These are phyloP conservation scores for Rhagoletis pomonella DNA, from an alignment of 1,140 invertebrate genomes.

Conservation along the genomic window DNA sequence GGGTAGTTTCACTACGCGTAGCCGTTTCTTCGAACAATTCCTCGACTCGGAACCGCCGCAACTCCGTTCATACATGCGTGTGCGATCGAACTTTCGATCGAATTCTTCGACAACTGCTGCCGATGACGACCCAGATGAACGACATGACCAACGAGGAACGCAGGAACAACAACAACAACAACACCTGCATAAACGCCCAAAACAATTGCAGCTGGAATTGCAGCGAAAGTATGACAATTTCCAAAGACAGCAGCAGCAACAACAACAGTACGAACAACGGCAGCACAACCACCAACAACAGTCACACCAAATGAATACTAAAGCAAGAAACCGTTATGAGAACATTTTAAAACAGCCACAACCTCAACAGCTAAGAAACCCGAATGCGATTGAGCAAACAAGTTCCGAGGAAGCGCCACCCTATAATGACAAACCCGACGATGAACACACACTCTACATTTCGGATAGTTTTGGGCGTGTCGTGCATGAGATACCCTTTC, in stretches of 20 bases:
- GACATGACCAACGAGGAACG: not conserved
- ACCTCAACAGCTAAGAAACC: not conserved
- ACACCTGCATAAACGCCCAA: not conserved
- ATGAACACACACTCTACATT: slow-evolving; percentile 48
- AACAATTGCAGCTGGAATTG: slow-evolving; percentile 3
- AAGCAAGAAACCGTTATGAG: not conserved
- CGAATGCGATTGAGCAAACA: not conserved
- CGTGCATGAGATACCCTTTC: slow-evolving; percentile 50
- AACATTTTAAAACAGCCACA: not conserved
- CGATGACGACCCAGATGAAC: slow-evolving; percentile 7
- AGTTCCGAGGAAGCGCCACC: not conserved
- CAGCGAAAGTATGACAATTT: slow-evolving; percentile 5
- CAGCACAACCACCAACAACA: not conserved
- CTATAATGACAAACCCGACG: slow-evolving; percentile 23
- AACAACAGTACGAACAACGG: not conserved
- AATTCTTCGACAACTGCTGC: slow-evolving; percentile 8
- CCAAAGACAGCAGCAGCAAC: not conserved
- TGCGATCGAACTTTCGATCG: slow-evolving; percentile 8
- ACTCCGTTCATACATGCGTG: not conserved
- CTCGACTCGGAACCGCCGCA: not conserved
- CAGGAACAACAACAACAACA: not conserved
- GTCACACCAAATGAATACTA: not conserved
- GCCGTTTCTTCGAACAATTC: slow-evolving; percentile 41
- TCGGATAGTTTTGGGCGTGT: slow-evolving; percentile 52
- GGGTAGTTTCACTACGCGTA: not conserved